These are phyloP conservation scores for Nibea coibor DNA, from an alignment of 2,113 vertebrate genomes.

Conservation along the genomic window DNA sequence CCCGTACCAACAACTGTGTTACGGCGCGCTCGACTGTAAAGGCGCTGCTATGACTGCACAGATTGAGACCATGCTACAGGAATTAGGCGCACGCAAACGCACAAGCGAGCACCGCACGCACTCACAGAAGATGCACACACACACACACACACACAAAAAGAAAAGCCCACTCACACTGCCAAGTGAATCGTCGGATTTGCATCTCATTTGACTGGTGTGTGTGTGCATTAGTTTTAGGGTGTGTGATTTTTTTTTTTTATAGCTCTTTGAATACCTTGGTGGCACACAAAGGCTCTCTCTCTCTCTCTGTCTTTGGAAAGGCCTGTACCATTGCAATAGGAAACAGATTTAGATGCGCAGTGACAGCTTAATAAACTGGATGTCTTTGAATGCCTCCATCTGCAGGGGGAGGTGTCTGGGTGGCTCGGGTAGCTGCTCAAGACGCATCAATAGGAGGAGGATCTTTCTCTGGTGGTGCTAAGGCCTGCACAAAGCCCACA, in stretches of 20 bases:
- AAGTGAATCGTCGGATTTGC: constrained; percentile 94
- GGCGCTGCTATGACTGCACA: constrained; percentile 89
- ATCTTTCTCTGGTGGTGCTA: constrained; percentile 73
- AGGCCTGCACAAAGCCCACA: constrained; percentile 79
- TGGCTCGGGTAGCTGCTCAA: constrained; percentile 68
- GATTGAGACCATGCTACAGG: constrained; percentile 89
- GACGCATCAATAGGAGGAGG: constrained; percentile 81
- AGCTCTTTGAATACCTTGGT: constrained; percentile 87
- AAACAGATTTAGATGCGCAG: constrained; percentile 96
- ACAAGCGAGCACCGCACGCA: constrained; percentile 39
- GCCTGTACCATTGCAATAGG: constrained; percentile 84
- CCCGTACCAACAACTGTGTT: constrained; percentile 96
- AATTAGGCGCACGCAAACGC: constrained; percentile 87
- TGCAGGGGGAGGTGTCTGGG: constrained; percentile 72
- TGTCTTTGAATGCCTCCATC: constrained; percentile 84
- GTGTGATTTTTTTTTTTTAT: constrained; percentile 73
- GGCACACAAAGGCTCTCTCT: constrained; percentile 87
- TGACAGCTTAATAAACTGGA: constrained; percentile 96
- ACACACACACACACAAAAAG: constrained; percentile 57
- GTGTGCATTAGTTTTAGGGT: constrained; percentile 75
- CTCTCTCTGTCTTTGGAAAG: constrained; percentile 62
- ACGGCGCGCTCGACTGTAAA: constrained; percentile 91
- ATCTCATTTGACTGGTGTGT: constrained; percentile 90
- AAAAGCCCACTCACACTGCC: constrained; percentile 84
- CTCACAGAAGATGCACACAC: constrained; percentile 56